Evolutionary conservation across 1,140 invertebrate genomes (phyloP).

Genomic region (Drosophila truncata): DNA sequence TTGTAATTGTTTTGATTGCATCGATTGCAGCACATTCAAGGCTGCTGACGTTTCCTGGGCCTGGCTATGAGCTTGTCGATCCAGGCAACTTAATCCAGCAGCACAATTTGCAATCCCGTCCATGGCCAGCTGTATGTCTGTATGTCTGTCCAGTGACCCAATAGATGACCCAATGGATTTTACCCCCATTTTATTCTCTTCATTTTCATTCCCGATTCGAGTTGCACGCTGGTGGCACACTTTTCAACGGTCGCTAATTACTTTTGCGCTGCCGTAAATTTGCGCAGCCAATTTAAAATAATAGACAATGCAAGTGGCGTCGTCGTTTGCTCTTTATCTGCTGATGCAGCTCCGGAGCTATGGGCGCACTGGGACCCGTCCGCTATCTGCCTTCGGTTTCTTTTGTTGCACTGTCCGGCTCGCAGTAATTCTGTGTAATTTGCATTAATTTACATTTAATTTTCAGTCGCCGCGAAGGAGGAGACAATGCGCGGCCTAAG

Average conservation of each 20-base stretch:
- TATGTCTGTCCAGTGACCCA: constrained; percentile 7
- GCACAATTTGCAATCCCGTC: neutral
- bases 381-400: constrained; percentile 19
- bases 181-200: constrained; percentile 11
- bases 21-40: constrained; percentile 31
- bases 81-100: constrained; percentile 2
- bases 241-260: constrained; percentile 73
- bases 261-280: constrained; percentile 78
- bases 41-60: constrained; percentile 3
- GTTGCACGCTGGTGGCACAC: constrained; percentile 49
- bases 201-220: constrained; percentile 18
- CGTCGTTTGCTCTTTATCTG: constrained; percentile 67
- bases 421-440: constrained; percentile 75
- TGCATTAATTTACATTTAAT: constrained; percentile 84
- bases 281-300: constrained; percentile 80
- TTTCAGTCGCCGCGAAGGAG: constrained; percentile 38
- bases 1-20: constrained; percentile 47
- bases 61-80: neutral
- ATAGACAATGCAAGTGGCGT: constrained; percentile 70
- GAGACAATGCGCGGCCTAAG: constrained; percentile 53
- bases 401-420: constrained; percentile 60
- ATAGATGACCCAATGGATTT: constrained; percentile 26
- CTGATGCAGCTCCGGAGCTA: constrained; percentile 50
- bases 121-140: neutral
- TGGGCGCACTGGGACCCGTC: constrained; percentile 34